phyloP scores from a whole-genome alignment of 2,113 vertebrate genomes.

The Neoarius graeffei region DNA sequence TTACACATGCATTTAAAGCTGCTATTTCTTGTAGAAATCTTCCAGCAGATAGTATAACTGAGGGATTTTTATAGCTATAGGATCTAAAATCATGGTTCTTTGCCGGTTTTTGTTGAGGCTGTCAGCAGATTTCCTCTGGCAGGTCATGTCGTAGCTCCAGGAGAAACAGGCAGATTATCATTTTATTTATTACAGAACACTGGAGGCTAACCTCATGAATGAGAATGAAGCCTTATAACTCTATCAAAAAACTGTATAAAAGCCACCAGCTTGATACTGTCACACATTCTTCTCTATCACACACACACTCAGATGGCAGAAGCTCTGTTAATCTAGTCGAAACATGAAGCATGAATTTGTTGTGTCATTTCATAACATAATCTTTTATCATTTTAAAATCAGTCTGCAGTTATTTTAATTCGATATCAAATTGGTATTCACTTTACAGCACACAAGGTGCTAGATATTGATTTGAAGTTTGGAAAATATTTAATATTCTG shows the following conservation, averaged over 20 bases:
- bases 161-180: neutral
- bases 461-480: neutral
- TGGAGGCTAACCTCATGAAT: neutral
- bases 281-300: neutral
- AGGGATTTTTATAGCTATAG: constrained; percentile 8
- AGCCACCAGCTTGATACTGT: neutral
- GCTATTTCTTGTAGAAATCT: neutral
- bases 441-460: neutral
- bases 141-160: constrained; percentile 4
- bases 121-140: neutral
- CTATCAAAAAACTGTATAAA: neutral
- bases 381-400: neutral
- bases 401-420: neutral
- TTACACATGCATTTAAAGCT: neutral
- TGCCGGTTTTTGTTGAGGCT: neutral
- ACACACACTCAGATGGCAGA: neutral
- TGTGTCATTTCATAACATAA: neutral
- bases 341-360: neutral
- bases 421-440: neutral
- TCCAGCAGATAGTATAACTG: neutral
- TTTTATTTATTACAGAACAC: constrained; percentile 13
- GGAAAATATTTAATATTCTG: neutral
- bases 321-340: neutral
- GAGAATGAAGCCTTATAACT: neutral
- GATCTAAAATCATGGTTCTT: neutral